phyloP scores from a whole-genome alignment of 2,797 vertebrate species.

The Chrysocyon brachyurus region DNA sequence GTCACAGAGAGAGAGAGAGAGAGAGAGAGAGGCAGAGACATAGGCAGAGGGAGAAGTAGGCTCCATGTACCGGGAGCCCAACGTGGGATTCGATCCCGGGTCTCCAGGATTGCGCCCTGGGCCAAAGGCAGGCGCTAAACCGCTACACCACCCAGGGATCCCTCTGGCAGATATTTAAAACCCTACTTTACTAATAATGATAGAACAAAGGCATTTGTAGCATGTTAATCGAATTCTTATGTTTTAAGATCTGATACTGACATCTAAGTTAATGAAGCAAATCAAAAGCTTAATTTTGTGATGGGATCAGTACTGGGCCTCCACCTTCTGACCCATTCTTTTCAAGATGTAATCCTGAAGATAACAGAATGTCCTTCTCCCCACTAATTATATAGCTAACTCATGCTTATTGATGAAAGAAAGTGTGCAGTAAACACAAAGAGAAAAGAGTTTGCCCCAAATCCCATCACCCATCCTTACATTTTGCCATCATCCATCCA shows the following conservation, averaged over 20 bases:
- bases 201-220: background rate
- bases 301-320: background rate
- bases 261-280: background rate
- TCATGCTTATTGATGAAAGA: background rate
- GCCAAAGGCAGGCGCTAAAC: too few species aligned
- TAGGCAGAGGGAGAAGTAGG: too few species aligned
- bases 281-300: background rate
- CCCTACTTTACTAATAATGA: slow-evolving; percentile 6
- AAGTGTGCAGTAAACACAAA: background rate
- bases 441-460: background rate
- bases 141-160: too few species aligned
- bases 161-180: background rate
- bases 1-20: too few species aligned
- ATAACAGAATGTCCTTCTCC: background rate
- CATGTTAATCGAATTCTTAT: background rate
- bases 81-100: too few species aligned
- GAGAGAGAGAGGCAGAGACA: too few species aligned
- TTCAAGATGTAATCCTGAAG: slow-evolving; percentile 6
- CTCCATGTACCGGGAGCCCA: too few species aligned
- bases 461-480: background rate
- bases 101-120: too few species aligned
- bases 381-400: background rate
- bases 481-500: background rate
- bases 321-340: background rate
- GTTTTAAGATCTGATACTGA: background rate